A percentile compares a stretch with the other conserved stretches of the same genome.
These are phyloP conservation scores for Aethes cnicana DNA, from an alignment of 2,888 invertebrate genomes.

Conservation along the genomic window DNA sequence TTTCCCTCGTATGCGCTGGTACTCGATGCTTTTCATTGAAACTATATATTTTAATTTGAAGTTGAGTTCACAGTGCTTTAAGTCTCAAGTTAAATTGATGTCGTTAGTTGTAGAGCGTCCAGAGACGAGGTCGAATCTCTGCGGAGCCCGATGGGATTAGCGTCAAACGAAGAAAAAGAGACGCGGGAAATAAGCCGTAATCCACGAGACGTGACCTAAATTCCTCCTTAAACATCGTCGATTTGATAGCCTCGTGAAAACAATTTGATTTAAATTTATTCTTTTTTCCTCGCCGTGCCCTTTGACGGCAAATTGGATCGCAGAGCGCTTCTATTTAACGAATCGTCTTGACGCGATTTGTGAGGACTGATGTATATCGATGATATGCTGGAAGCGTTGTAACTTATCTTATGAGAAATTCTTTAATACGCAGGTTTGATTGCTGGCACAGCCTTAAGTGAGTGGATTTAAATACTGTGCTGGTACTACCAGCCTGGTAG, in stretches of 20 bases:
- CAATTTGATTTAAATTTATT: constrained; percentile 71
- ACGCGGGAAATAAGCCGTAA: constrained; percentile 78
- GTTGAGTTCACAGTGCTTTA: constrained; percentile 9
- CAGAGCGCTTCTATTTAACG: constrained; percentile 13
- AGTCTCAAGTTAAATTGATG: constrained; percentile 41
- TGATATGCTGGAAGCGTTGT: too few species aligned
- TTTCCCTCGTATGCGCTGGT: too few species aligned
- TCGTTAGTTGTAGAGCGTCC: constrained; percentile 44
- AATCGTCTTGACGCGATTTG: constrained; percentile 11
- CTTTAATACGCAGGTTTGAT: too few species aligned
- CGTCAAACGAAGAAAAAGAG: constrained; percentile 80
- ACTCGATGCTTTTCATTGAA: too few species aligned
- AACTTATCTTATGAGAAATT: too few species aligned
- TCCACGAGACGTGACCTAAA: constrained; percentile 79
- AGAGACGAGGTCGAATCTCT: constrained; percentile 62
- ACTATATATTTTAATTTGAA: too few species aligned
- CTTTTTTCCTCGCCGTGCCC: constrained; percentile 55
- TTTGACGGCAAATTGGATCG: constrained; percentile 55
- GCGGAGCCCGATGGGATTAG: constrained; percentile 72
- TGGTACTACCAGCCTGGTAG: too few species aligned
- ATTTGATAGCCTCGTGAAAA: constrained; percentile 76
- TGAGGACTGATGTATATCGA: too few species aligned
- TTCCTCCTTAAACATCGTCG: constrained; percentile 75
- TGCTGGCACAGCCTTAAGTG: too few species aligned
- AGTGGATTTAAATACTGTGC: too few species aligned